Percentiles rank a stretch among this genome's conserved stretches.
phyloP scores from a whole-genome alignment of 2,113 vertebrate genomes.

The Cacatua alba region DNA sequence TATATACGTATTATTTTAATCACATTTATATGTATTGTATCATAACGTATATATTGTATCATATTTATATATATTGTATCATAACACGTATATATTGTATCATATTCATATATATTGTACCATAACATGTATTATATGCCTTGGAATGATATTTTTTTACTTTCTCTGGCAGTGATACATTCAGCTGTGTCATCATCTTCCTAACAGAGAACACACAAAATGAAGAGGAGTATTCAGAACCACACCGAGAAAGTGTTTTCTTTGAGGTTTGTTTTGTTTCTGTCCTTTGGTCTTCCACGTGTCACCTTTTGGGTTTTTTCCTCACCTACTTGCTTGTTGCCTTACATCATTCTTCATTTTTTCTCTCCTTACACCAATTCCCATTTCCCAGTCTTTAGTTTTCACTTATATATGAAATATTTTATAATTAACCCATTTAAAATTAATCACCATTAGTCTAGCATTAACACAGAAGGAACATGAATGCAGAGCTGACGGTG shows the following conservation, averaged over 20 bases:
- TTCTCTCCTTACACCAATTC: neutral
- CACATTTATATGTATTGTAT: no score
- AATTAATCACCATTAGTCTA: neutral
- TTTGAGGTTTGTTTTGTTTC: neutral
- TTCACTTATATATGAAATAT: neutral
- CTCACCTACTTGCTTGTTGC: neutral
- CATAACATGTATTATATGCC: neutral
- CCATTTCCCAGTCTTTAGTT: neutral
- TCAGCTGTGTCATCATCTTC: neutral
- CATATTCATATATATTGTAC: neutral
- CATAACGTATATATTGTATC: no score
- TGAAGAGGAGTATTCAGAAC: neutral
- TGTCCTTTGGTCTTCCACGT: neutral
- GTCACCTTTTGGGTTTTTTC: rapidly evolving
- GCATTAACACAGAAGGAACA: neutral
- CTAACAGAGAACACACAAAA: neutral
- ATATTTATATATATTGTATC: no score
- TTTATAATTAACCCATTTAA: neutral
- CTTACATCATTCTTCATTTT: neutral
- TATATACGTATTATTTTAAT: no score
- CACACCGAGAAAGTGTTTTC: neutral
- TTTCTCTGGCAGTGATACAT: neutral
- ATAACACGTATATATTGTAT: no score
- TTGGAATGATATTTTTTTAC: neutral
- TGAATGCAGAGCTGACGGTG: neutral